These are phyloP conservation scores for Steromphala cineraria DNA, from an alignment of 2,888 invertebrate species.

Conservation along the genomic window DNA sequence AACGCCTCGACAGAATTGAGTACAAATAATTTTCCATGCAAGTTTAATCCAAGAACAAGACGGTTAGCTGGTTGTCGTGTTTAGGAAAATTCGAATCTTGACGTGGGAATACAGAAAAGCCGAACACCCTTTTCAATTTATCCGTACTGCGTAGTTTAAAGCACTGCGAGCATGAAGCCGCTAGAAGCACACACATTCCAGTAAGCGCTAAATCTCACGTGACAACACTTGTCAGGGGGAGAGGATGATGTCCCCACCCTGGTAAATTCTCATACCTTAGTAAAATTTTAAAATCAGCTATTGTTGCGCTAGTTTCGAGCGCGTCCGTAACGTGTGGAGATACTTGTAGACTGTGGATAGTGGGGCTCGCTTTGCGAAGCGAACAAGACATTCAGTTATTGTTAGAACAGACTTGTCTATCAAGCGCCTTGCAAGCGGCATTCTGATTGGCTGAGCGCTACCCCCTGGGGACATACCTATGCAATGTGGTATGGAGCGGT, in stretches of 20 bases:
- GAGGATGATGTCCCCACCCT: neutral
- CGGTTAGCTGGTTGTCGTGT: neutral
- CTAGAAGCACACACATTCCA: neutral
- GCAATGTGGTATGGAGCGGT: constrained; percentile 34
- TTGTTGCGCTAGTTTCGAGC: neutral
- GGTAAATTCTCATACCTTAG: neutral
- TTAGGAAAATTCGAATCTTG: neutral
- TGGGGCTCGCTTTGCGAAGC: constrained; percentile 30
- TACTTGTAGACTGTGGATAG: neutral
- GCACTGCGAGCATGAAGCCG: neutral
- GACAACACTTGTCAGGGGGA: neutral
- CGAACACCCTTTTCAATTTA: neutral
- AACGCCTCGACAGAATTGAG: constrained; percentile 7
- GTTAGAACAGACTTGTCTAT: constrained; percentile 53
- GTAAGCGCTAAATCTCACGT: neutral
- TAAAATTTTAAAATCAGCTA: neutral
- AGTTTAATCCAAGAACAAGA: neutral
- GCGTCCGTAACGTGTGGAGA: no score
- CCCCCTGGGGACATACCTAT: constrained; percentile 53
- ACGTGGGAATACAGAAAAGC: neutral
- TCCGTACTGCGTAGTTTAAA: constrained; percentile 13
- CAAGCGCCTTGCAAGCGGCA: constrained; percentile 39
- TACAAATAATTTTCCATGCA: constrained; percentile 20
- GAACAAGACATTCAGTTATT: constrained; percentile 51
- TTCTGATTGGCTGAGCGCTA: constrained; percentile 44